phyloP scores from a whole-genome alignment of 2,797 vertebrate species.

The Chaenodraco wilsoni region DNA sequence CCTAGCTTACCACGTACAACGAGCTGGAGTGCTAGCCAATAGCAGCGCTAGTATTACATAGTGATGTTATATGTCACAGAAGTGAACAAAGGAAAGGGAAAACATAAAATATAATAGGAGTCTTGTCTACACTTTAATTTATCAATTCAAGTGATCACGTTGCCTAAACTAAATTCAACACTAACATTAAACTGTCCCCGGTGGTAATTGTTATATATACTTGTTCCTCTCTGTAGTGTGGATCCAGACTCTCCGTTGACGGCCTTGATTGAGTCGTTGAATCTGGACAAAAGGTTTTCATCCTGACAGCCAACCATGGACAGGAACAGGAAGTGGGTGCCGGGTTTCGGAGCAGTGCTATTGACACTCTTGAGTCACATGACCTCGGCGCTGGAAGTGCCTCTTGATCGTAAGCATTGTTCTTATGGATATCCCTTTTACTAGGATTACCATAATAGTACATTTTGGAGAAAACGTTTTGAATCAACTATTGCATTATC shows the following conservation, averaged over 20 bases:
- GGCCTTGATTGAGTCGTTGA: conserved; percentile 34
- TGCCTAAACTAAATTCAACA: too few species aligned
- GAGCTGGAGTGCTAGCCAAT: too few species aligned
- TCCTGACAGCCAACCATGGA: conserved; percentile 81
- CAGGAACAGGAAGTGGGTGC: conserved; percentile 79
- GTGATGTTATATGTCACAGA: too few species aligned
- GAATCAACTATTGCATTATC: not conserved
- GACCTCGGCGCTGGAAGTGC: conserved; percentile 92
- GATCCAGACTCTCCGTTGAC: conserved; percentile 38
- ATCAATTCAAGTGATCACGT: too few species aligned
- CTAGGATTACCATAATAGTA: not conserved
- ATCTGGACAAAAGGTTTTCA: conserved; percentile 53
- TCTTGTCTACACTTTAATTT: too few species aligned
- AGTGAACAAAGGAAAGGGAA: too few species aligned
- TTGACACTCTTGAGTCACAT: conserved; percentile 87
- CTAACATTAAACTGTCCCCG: not conserved
- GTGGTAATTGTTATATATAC: not conserved
- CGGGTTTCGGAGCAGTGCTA: conserved; percentile 78
- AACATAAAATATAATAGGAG: too few species aligned
- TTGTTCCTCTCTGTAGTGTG: conserved; percentile 41
- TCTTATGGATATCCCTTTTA: not conserved
- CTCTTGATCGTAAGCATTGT: conserved; percentile 93
- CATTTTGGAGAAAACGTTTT: not conserved
- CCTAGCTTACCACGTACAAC: too few species aligned
- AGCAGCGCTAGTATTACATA: too few species aligned